Percentiles rank a stretch among this genome's conserved stretches.
Evolutionary conservation across 2,113 vertebrate species (phyloP).

Genomic region (Salvelinus alpinus): DNA sequence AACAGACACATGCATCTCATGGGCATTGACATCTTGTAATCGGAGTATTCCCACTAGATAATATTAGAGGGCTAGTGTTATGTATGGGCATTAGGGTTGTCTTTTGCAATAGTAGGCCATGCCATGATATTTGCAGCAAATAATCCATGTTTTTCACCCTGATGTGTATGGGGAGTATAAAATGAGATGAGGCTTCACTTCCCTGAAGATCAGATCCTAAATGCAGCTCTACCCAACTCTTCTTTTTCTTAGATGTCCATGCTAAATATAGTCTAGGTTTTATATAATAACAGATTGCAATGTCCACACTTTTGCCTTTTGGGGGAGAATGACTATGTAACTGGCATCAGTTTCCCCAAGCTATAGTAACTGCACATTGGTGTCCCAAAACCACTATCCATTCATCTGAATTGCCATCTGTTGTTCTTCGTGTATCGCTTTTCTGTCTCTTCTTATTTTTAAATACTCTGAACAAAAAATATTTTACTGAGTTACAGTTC

Average conservation of each 20-base stretch:
- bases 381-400: slow-evolving; percentile 47
- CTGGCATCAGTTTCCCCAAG: slow-evolving; percentile 62
- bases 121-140: neutral
- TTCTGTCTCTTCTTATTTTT: neutral
- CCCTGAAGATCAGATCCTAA: slow-evolving; percentile 39
- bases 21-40: too few species aligned
- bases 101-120: neutral
- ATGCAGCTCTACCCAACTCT: slow-evolving; percentile 37
- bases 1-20: too few species aligned
- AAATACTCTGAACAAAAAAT: too few species aligned
- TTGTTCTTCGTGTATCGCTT: slow-evolving; percentile 46
- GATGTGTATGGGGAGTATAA: neutral
- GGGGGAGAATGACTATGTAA: slow-evolving; percentile 51
- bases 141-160: neutral
- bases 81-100: neutral
- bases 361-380: slow-evolving; percentile 30
- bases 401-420: slow-evolving; percentile 44
- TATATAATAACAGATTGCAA: slow-evolving; percentile 67
- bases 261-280: slow-evolving; percentile 63
- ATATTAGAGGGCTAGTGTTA: too few species aligned
- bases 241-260: slow-evolving; percentile 53
- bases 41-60: too few species aligned
- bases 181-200: neutral
- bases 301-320: slow-evolving; percentile 50
- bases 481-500: too few species aligned